Evolutionary conservation across 2,797 vertebrate genomes (phyloP).

Genomic region (Sebastiscus tertius): DNA sequence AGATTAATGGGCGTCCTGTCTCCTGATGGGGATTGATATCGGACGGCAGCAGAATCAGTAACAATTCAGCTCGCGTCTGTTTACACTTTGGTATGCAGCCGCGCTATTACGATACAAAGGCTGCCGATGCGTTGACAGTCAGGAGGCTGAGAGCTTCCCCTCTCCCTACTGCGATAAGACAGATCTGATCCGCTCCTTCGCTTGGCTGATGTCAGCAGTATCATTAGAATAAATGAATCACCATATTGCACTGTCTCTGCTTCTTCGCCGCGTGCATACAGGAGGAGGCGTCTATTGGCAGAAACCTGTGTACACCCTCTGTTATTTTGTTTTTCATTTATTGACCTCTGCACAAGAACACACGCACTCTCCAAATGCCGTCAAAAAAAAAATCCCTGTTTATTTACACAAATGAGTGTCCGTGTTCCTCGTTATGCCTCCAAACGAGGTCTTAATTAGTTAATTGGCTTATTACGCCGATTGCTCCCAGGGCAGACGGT

Average conservation of each 20-base stretch:
- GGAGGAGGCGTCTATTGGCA: constrained; percentile 61
- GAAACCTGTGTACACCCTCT: constrained; percentile 41
- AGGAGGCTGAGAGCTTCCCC: constrained; percentile 55
- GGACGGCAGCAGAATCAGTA: constrained; percentile 64
- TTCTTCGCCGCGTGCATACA: constrained; percentile 38
- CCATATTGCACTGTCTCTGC: constrained; percentile 61
- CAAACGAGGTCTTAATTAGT: constrained; percentile 84
- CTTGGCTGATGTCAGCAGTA: constrained; percentile 70
- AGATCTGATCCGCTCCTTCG: constrained; percentile 65
- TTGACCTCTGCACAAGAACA: constrained; percentile 65
- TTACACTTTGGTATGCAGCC: constrained; percentile 72
- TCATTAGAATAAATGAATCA: constrained; percentile 79
- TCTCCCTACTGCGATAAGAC: constrained; percentile 64
- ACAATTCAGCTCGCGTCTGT: constrained; percentile 66
- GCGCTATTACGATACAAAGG: constrained; percentile 45
- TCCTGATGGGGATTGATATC: constrained; percentile 70
- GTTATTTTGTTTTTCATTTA: constrained; percentile 53
- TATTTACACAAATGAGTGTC: constrained; percentile 82
- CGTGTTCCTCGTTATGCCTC: constrained; percentile 79
- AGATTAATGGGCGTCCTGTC: constrained; percentile 64
- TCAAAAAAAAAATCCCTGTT: constrained; percentile 60
- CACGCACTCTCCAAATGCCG: constrained; percentile 40
- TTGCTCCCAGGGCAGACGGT: constrained; percentile 74
- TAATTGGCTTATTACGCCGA: constrained; percentile 83
- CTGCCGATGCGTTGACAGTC: constrained; percentile 70